phyloP scores from a whole-genome alignment of 2,888 invertebrate species.

The Omphaloscelis lunosa region DNA sequence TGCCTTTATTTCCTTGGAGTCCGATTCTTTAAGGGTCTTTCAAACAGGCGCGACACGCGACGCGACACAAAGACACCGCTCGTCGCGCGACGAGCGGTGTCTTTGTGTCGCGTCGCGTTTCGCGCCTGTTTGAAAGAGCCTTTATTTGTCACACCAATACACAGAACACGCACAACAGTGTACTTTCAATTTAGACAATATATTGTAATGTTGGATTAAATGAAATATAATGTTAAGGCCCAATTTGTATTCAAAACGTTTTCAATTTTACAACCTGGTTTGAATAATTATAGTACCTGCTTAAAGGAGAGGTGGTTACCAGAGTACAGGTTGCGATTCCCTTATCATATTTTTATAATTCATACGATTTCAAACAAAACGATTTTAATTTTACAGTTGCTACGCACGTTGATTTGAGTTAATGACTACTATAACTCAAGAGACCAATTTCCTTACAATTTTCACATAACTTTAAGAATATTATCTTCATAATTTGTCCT shows the following conservation, averaged over 20 bases:
- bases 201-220: not conserved
- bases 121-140: no score
- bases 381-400: not conserved
- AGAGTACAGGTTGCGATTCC: not conserved
- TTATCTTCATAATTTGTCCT: not conserved
- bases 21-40: no score
- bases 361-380: not conserved
- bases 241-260: not conserved
- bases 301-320: not conserved
- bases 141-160: no score
- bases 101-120: no score
- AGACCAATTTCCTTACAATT: not conserved
- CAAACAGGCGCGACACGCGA: no score
- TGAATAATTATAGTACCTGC: not conserved
- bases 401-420: not conserved
- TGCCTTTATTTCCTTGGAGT: no score
- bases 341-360: not conserved
- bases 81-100: no score
- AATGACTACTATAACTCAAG: not conserved
- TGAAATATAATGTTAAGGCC: not conserved
- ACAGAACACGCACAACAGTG: no score
- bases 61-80: no score
- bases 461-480: not conserved
- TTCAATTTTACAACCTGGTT: not conserved
- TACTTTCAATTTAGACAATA: not conserved